Evolutionary conservation across 1,140 invertebrate genomes (phyloP).

Genomic region (Sinonovacula constricta): DNA sequence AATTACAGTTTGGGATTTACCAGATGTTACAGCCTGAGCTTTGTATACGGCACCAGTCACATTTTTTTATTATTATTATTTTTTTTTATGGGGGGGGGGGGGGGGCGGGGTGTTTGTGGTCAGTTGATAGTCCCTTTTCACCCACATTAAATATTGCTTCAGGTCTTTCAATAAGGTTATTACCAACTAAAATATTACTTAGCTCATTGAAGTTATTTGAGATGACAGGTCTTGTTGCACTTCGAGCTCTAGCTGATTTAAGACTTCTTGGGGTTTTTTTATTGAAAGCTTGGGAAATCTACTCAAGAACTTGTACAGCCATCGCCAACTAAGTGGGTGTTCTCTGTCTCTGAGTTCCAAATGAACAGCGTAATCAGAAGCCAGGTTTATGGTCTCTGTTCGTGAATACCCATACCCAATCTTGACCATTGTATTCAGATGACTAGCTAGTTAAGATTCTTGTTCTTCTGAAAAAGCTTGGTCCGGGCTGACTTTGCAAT

Average conservation of each 20-base stretch:
- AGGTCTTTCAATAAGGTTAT: conserved; percentile 63
- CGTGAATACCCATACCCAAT: conserved; percentile 16
- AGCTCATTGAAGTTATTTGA: neutral
- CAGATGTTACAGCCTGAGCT: neutral
- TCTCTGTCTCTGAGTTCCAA: conserved; percentile 24
- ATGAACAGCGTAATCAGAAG: conserved; percentile 9
- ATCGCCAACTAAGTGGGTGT: conserved; percentile 17
- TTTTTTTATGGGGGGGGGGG: too few species aligned
- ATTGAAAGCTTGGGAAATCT: conserved; percentile 13
- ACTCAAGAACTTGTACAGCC: conserved; percentile 26
- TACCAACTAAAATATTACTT: conserved; percentile 1
- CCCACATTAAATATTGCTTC: conserved; percentile 73
- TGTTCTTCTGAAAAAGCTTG: neutral
- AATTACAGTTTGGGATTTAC: neutral
- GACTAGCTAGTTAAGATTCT: neutral
- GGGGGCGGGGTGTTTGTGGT: conserved; percentile 23
- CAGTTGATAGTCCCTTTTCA: conserved; percentile 68
- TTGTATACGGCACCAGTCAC: neutral
- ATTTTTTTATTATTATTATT: too few species aligned
- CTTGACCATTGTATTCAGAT: conserved; percentile 14
- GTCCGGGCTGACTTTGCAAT: neutral
- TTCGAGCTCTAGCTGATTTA: conserved; percentile 21
- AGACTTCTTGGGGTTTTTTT: conserved; percentile 26
- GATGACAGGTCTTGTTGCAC: conserved; percentile 19
- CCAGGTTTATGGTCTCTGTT: conserved; percentile 18